Evolutionary conservation across 2,113 vertebrate species (phyloP).

Genomic region (Rutilus rutilus): DNA sequence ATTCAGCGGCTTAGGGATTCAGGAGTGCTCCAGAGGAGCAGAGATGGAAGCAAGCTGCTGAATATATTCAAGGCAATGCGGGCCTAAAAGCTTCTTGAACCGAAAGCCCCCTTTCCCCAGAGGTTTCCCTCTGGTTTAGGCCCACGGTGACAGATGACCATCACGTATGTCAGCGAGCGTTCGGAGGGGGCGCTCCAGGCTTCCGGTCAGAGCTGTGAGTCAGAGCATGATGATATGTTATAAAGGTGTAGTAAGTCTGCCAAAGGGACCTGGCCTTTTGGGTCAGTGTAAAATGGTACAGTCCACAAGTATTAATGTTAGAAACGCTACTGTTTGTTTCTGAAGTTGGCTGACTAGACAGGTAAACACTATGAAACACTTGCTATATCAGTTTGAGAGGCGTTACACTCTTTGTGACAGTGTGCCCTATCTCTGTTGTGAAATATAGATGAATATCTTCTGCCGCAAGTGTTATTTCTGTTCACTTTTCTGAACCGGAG

Average conservation of each 20-base stretch:
- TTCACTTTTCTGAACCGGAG: background rate
- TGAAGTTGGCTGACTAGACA: constrained; percentile 3
- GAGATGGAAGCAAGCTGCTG: constrained; percentile 27
- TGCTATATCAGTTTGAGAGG: constrained; percentile 11
- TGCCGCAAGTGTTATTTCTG: constrained; percentile 24
- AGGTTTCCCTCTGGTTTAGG: background rate
- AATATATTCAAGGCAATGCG: constrained; percentile 48
- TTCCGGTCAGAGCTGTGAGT: constrained; percentile 19
- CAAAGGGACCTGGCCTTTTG: background rate
- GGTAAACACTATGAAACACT: constrained; percentile 1
- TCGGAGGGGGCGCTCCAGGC: background rate
- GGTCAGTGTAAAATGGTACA: constrained; percentile 28
- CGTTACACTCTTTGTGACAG: constrained; percentile 26
- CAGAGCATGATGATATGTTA: constrained; percentile 3
- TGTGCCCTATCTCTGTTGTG: constrained; percentile 8
- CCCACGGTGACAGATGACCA: constrained; percentile 20
- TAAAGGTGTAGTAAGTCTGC: constrained; percentile 21
- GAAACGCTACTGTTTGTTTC: constrained; percentile 13
- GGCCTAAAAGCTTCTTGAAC: constrained; percentile 43
- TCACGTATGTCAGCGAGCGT: background rate
- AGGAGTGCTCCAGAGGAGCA: background rate
- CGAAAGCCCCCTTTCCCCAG: background rate
- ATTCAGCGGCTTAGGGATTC: constrained; percentile 14
- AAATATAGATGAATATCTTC: constrained; percentile 29
- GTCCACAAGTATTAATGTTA: constrained; percentile 27